phyloP scores from a whole-genome alignment of 1,140 invertebrate genomes.

The Condylostylus longicornis region DNA sequence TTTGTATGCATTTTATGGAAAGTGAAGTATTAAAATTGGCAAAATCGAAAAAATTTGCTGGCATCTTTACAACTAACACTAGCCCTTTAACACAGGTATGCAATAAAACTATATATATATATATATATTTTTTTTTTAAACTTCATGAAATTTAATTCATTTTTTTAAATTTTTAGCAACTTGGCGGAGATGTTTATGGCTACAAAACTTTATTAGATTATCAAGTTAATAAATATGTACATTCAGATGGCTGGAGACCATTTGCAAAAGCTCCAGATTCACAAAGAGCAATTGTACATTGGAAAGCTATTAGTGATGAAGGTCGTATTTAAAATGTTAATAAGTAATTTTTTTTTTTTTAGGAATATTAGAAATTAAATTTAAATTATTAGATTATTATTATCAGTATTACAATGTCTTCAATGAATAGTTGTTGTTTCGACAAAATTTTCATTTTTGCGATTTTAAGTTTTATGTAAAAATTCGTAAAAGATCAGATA shows the following conservation, averaged over 20 bases:
- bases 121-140: not conserved
- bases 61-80: conserved; percentile 73
- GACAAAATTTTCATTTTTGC: too few relatives aligned
- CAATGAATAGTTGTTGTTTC: too few relatives aligned
- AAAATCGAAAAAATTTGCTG: conserved; percentile 44
- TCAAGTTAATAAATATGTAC: conserved; percentile 63
- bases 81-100: conserved; percentile 55
- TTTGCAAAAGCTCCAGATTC: conserved; percentile 57
- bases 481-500: too few relatives aligned
- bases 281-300: conserved; percentile 56
- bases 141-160: conserved; percentile 8
- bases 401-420: too few relatives aligned
- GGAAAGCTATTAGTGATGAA: too few relatives aligned
- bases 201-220: conserved; percentile 62
- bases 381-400: too few relatives aligned
- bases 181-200: conserved; percentile 60
- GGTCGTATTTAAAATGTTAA: too few relatives aligned
- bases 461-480: too few relatives aligned
- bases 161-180: conserved; percentile 40
- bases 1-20: conserved; percentile 62
- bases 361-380: too few relatives aligned
- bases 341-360: too few relatives aligned
- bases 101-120: conserved; percentile 19
- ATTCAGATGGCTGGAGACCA: conserved; percentile 50
- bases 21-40: conserved; percentile 51